These are phyloP conservation scores for Andinoacara biseriatus DNA, from an alignment of 2,113 vertebrate genomes.

Conservation along the genomic window DNA sequence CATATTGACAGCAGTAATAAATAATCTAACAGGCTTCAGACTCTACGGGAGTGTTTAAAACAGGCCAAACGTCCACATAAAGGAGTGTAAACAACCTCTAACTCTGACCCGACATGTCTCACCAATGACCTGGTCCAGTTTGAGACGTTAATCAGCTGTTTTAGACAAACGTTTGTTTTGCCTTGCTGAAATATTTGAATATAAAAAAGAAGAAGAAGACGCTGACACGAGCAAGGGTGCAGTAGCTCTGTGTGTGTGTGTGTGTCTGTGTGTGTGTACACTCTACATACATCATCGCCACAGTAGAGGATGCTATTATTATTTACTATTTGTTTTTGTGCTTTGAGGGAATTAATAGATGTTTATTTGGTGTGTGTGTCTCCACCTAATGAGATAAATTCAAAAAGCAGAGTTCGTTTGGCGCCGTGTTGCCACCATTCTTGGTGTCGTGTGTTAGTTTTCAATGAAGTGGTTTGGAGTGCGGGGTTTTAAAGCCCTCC, in stretches of 20 bases:
- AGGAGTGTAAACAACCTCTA: not conserved
- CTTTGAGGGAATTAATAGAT: not conserved
- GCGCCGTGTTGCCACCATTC: slow-evolving; percentile 19
- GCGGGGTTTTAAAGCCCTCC: slow-evolving; percentile 29
- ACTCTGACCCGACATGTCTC: not conserved
- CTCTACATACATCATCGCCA: not conserved
- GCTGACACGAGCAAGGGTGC: slow-evolving; percentile 62
- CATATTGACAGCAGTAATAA: too few relatives aligned
- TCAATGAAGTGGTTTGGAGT: slow-evolving; percentile 58
- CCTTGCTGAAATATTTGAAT: slow-evolving; percentile 63
- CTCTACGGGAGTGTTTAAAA: too few relatives aligned
- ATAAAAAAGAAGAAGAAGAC: slow-evolving; percentile 27
- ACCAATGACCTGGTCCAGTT: not conserved
- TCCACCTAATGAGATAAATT: slow-evolving; percentile 46
- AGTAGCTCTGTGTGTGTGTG: not conserved
- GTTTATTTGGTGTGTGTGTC: slow-evolving; percentile 26
- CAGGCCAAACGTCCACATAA: too few relatives aligned
- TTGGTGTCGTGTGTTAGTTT: slow-evolving; percentile 44
- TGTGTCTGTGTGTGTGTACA: not conserved
- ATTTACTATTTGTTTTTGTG: not conserved
- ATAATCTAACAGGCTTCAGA: too few relatives aligned
- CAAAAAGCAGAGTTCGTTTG: slow-evolving; percentile 29
- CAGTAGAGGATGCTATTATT: not conserved
- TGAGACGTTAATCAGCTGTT: not conserved
- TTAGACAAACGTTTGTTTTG: not conserved